Base-by-base conservation (phyloP, 1,140 invertebrate genomes). In the Drosophila leontia region DNA sequence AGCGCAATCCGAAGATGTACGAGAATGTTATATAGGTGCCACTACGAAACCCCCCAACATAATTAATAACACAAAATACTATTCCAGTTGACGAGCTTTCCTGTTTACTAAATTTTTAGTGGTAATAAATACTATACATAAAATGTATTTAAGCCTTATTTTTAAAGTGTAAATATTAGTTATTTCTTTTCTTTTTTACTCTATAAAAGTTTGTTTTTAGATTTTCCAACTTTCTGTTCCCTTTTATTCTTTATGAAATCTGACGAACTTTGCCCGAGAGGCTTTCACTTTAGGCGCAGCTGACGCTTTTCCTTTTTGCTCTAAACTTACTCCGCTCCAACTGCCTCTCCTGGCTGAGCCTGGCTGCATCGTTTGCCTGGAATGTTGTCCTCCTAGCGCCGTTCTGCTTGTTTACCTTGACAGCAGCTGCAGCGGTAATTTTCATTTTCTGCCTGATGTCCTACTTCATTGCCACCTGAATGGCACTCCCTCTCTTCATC, bases 1-100 rank as follows among this genome's bases (percentile, higher is more conserved):
- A 82, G 17, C 72, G 84, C 7, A 92, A 92, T 63, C 91, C 90
- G 1, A 85, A 86, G 53, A 92, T 92, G 91, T 92, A 92, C 58
- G 79, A 91, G 56, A 86, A 92, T 69, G 81, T 92, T 2, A 78
- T 41, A 13, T 85, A 35, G 6, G 15, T 11, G n/a, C 3, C 8
- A 23, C 29, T 12, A 12, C 5, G 0, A 17, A 2, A n/a, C 8
- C 41, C 6, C 6, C 32, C 8, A 37, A 37, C 34, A 55, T 12
- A 35, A 17, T 55, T 55, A 9, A 19, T 15, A 15, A 35, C 13
- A 35, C 32, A 19, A 3, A 19, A 19, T 23, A 19, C 51, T 15
- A 37, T 3, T 13, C 12, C 11, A 34, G 51, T 37, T 55, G 8
- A 37, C 19, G 3, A n/a, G 53, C 12, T 39, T 23, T 37, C 19